Conservation (phyloP, 2,888 invertebrate species). For the Drosophila meridiana region DNA sequence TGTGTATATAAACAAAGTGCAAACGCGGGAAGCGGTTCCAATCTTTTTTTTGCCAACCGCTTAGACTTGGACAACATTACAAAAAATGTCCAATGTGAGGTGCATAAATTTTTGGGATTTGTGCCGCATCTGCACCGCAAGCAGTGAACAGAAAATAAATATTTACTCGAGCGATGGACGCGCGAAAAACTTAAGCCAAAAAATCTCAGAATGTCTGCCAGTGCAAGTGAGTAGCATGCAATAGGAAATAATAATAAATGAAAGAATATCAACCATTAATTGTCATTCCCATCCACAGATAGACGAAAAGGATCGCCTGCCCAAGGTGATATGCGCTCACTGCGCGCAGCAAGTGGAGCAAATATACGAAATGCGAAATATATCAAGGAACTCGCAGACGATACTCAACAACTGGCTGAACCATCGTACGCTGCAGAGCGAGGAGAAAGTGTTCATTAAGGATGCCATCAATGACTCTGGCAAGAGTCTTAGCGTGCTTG, state of each 20-base stretch:
- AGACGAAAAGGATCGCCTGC: constrained; percentile 89
- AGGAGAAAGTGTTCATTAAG: constrained; percentile 88
- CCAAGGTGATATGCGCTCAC: constrained; percentile 89
- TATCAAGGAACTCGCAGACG: constrained; percentile 88
- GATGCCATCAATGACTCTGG: constrained; percentile 83
- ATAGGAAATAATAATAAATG: background rate
- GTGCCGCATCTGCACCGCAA: constrained; percentile 89
- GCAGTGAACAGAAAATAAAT: constrained; percentile 88
- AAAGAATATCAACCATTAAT: background rate
- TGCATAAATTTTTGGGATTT: constrained; percentile 90
- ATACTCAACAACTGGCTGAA: constrained; percentile 89
- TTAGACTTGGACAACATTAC: background rate
- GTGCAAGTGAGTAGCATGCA: constrained; percentile 86
- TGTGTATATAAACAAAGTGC: constrained; percentile 59
- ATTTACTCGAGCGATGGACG: constrained; percentile 89
- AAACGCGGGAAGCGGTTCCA: constrained; percentile 42
- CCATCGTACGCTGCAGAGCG: constrained; percentile 87
- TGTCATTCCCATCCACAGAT: constrained; percentile 85
- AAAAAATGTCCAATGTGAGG: constrained; percentile 88
- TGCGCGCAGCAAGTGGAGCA: constrained; percentile 88
- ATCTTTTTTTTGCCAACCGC: constrained; percentile 10
- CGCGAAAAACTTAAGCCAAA: constrained; percentile 88
- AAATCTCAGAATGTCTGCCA: constrained; percentile 88
- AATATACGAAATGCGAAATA: constrained; percentile 88
- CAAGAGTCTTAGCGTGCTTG: constrained; percentile 74